These are phyloP conservation scores for Pinctada fucata DNA, from an alignment of 2,888 invertebrate species.

Conservation along the genomic window DNA sequence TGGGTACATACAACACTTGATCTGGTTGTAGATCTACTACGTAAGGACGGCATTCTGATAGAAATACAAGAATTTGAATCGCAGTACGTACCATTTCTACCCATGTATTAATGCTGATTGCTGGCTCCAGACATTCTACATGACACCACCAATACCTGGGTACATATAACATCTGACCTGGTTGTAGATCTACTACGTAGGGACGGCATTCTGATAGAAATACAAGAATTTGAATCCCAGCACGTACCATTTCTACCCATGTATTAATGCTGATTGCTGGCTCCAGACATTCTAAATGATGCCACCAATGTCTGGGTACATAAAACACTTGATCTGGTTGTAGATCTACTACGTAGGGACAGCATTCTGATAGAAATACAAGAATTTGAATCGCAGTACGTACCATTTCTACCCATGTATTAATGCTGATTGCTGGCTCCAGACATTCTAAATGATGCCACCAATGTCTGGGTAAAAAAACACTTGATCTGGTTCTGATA, in stretches of 20 bases:
- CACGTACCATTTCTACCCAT: constrained; percentile 85
- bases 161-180: constrained; percentile 92
- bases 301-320: constrained; percentile 98
- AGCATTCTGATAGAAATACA: no score
- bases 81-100: constrained; percentile 82
- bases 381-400: no score
- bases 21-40: constrained; percentile 87
- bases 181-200: constrained; percentile 83
- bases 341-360: no score
- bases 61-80: background rate
- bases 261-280: constrained; percentile 83
- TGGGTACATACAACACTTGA: constrained; percentile 92
- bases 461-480: constrained; percentile 94
- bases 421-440: constrained; percentile 81
- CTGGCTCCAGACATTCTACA: constrained; percentile 84
- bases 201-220: constrained; percentile 68
- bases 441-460: constrained; percentile 95
- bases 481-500: no score
- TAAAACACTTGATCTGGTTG: no score
- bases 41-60: constrained; percentile 71
- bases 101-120: constrained; percentile 85
- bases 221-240: no score
- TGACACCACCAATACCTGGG: constrained; percentile 98
- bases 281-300: constrained; percentile 88
- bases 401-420: constrained; percentile 87